Evolutionary conservation across 2,797 vertebrate genomes (phyloP), one percentile per base, ranked within the genome.

Genomic region (Discoglossus pictus): DNA sequence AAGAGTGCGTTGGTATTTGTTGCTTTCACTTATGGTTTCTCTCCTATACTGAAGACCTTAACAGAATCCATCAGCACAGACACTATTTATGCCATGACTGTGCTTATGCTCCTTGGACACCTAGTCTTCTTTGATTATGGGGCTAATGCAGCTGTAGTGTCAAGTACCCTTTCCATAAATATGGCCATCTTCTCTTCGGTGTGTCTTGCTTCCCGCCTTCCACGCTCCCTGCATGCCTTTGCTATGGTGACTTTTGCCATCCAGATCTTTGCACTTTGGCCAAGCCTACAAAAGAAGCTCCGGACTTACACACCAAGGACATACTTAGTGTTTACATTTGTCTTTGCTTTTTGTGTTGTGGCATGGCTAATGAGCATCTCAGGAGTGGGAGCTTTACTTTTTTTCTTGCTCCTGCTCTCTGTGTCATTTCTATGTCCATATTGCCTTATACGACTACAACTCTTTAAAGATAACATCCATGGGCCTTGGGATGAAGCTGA

Each of bases 401-500:
- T 98, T 0, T 84, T 89, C 25, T 73, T 91, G 2, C 86, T 91
- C 17, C 83, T 98, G 27, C 68, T 90, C 1, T 77, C 87, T 7
- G 75, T 98, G 24, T 92, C 92, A 0, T 84, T 95, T 40, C 81
- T 96, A 55, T 98, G 94, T 72, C 97, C 97, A 7, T 87, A 93
- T 74, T 89, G 93, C 72, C 91, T 99, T 25, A 88, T 98, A 53
- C 79, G 80, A 46, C 81, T 98, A 20, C 97, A 99, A 81, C 90
- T 91, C 67, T 93, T 94, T 77, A 99, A 99, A 77, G 95, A 99
- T 84, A 99, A 98, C 78, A 99, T 99, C 74, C 93, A 98, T 0
- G 97, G 97, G 7, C 97, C 97, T 0, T 99, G 97, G 97, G 97
- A 99, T 0, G 97, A 99, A 80, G 97, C 97, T 0, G 95, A 97